These are phyloP conservation scores for Chloebia gouldiae DNA, from an alignment of 2,113 vertebrate species.

Conservation along the genomic window DNA sequence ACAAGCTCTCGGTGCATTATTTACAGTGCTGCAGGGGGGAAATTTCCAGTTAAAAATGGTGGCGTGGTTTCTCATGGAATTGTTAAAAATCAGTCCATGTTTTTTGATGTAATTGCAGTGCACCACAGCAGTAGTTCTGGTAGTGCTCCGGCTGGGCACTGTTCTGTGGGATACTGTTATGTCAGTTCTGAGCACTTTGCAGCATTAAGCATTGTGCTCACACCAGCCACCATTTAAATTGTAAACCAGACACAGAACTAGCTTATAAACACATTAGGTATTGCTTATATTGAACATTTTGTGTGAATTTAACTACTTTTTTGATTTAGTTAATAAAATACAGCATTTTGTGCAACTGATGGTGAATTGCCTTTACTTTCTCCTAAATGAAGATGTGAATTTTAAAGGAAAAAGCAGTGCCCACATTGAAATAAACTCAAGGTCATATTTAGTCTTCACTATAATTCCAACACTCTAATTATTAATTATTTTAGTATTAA, in stretches of 20 bases:
- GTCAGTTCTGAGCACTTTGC: neutral
- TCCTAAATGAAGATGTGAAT: neutral
- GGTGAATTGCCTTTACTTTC: neutral
- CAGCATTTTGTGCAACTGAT: neutral
- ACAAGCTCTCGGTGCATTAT: neutral
- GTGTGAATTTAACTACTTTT: neutral
- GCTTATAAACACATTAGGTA: neutral
- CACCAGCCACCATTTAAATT: neutral
- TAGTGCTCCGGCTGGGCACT: neutral
- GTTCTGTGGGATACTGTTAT: neutral
- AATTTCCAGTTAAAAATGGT: neutral
- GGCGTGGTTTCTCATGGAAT: neutral
- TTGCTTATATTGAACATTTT: neutral
- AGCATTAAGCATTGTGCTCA: neutral
- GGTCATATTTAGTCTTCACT: neutral
- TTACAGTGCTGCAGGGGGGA: neutral
- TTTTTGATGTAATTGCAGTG: neutral
- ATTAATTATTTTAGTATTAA: neutral
- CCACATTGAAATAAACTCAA: neutral
- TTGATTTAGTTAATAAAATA: constrained; percentile 28
- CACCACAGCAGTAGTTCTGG: neutral
- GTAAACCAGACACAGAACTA: neutral
- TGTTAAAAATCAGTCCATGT: neutral
- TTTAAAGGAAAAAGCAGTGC: neutral
- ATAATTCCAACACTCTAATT: neutral